Evolutionary conservation across 2,797 vertebrate species (phyloP), one percentile per base, ranked within the genome.

Genomic region (Cryptoprocta ferox): DNA sequence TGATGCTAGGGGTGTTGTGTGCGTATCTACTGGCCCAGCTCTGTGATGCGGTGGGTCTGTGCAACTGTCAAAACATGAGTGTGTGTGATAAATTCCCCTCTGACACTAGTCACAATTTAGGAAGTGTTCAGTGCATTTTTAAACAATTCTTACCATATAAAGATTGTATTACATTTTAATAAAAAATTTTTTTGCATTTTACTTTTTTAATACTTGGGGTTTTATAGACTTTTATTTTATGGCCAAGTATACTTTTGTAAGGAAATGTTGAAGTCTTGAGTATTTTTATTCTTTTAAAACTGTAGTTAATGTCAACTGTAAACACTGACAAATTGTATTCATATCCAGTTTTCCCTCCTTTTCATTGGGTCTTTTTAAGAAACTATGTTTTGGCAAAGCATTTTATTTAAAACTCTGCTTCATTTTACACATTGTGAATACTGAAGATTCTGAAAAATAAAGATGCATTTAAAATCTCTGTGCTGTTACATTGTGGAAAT

Each of bases 161-260:
- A 97, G 87, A 95, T 88, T 97, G 50, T 93, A 85, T 97, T 98
- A 93, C 32, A 53, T 97, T 98, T 98, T 97, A 97, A 98, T 97
- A 97, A 89, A 95, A 85, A 4, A 82, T 42, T 97, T 98, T 98
- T 98, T 98, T 95, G 95, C 48, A 3, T 98, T 98, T 99, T 98
- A 98, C 98, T 98, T 98, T 98, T 98, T 87, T 98, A 98, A 96
- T 93, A 98, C 98, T 98, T 79, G 37, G 96, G 96, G 91, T 97
- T 98, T 98, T 96, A 97, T 98, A 98, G 96, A 97, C 96, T 98
- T 98, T 99, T 97, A 98, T 98, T 98, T 98, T 98, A 98, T 85
- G 96, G 96, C 92, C 97, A 98, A 98, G 96, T 97, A 97, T 98
- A 98, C 97, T 97, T 98, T 99, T 98, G 96, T 99, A 98, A 98